Evolutionary conservation across 2,113 vertebrate genomes (phyloP).

Genomic region (Columbina picui): DNA sequence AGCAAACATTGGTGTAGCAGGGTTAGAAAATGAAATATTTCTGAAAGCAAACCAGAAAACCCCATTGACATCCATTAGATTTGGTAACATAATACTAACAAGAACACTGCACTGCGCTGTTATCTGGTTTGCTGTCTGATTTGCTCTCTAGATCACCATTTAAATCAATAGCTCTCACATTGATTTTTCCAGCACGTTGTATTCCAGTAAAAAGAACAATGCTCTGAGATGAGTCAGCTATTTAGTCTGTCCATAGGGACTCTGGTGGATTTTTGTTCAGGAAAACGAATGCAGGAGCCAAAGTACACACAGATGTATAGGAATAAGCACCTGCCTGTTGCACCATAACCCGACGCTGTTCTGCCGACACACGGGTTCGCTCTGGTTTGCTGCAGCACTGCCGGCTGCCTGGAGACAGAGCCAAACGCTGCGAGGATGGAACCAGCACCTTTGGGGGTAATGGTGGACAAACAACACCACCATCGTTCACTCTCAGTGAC

Average conservation of each 20-base stretch:
- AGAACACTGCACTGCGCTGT: neutral
- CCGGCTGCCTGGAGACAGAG: neutral
- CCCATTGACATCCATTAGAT: constrained; percentile 50
- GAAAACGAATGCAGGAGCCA: constrained; percentile 16
- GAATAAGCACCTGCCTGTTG: neutral
- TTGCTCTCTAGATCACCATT: constrained; percentile 50
- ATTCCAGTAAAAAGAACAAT: constrained; percentile 71
- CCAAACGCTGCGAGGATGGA: neutral
- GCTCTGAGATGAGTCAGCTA: constrained; percentile 61
- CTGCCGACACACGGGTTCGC: neutral
- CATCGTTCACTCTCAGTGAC: neutral
- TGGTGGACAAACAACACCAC: neutral
- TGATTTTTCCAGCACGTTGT: constrained; percentile 58
- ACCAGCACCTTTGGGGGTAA: neutral
- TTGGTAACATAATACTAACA: constrained; percentile 36
- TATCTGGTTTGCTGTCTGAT: constrained; percentile 56
- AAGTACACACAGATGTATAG: neutral
- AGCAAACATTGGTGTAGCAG: neutral
- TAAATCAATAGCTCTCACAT: constrained; percentile 74
- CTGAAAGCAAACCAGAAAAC: constrained; percentile 32
- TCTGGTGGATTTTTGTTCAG: neutral
- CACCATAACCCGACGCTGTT: neutral
- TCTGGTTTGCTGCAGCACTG: neutral
- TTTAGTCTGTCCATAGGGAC: constrained; percentile 34
- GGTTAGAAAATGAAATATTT: neutral